Evolutionary conservation across 1,140 invertebrate genomes (phyloP).

Genomic region (Zaprionus inermis): DNA sequence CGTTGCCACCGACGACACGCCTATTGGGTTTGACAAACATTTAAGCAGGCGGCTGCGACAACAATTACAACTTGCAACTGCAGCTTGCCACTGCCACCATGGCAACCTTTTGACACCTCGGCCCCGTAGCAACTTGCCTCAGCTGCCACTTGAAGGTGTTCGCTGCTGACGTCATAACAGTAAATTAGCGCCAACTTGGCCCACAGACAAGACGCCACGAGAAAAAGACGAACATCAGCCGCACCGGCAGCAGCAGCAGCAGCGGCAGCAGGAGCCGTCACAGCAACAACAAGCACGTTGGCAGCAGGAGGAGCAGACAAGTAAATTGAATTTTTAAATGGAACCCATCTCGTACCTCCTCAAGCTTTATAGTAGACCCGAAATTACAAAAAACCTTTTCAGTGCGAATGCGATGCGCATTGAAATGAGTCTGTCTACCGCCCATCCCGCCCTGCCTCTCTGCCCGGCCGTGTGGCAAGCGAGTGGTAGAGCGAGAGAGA

Average conservation of each 20-base stretch:
- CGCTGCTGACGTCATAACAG: constrained; percentile 66
- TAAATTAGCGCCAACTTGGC: constrained; percentile 56
- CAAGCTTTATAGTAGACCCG: neutral
- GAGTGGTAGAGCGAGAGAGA: neutral
- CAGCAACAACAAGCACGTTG: neutral
- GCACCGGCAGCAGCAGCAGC: neutral
- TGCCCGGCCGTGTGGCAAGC: neutral
- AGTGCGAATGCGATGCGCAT: constrained; percentile 39
- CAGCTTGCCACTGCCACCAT: constrained; percentile 8
- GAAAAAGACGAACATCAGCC: constrained; percentile 17
- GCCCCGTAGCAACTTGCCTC: neutral
- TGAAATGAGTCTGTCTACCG: constrained; percentile 25
- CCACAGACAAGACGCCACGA: neutral
- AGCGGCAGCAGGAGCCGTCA: too few relatives aligned
- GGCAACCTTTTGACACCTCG: constrained; percentile 33
- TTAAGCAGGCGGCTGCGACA: constrained; percentile 63
- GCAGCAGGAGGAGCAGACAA: constrained; percentile 22
- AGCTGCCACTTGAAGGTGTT: constrained; percentile 20
- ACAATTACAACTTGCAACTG: constrained; percentile 61
- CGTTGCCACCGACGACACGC: constrained; percentile 65
- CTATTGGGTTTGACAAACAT: constrained; percentile 75
- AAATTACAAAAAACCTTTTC: constrained; percentile 48
- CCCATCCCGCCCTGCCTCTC: neutral
- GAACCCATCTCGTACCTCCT: neutral
- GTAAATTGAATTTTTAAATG: constrained; percentile 54